Evolutionary conservation across 64 coral and sea anemone genomes (phyloP).

Genomic region (Dendrophyllia cribrosa): DNA sequence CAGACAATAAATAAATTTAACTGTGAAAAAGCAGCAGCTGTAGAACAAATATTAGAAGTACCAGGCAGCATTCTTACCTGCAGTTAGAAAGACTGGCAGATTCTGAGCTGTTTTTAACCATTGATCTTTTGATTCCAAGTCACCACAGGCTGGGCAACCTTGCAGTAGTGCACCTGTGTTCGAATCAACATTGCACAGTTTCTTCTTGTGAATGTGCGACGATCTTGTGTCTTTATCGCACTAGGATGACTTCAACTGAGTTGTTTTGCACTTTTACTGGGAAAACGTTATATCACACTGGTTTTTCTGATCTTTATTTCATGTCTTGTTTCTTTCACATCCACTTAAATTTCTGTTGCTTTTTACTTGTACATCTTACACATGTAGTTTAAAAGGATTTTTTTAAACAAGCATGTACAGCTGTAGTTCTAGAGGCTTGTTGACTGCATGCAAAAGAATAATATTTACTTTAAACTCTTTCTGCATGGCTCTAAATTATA

Average conservation of each 20-base stretch:
- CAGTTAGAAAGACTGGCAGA: neutral
- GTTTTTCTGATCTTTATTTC: neutral
- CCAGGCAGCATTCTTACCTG: neutral
- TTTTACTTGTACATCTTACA: neutral
- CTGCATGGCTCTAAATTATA: no score
- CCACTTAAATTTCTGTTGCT: neutral
- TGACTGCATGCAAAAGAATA: no score
- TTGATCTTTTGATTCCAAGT: conserved; percentile 60
- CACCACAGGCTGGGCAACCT: conserved; percentile 30
- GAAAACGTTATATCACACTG: neutral
- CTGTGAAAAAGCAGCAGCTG: no score
- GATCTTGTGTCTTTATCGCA: conserved; percentile 1
- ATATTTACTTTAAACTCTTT: no score
- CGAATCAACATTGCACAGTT: conserved; percentile 25
- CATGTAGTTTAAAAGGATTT: no score
- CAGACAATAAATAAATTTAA: no score
- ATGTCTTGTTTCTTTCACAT: neutral
- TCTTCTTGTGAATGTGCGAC: conserved; percentile 8
- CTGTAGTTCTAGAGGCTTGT: no score
- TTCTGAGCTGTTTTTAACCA: conserved; percentile 12
- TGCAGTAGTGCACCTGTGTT: conserved; percentile 27
- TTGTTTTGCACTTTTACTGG: neutral
- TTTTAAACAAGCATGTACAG: no score
- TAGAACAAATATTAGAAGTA: no score
- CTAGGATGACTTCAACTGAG: conserved; percentile 6